Base-by-base conservation (phyloP, 2,113 vertebrate species). In the Oncorhynchus clarkii region DNA sequence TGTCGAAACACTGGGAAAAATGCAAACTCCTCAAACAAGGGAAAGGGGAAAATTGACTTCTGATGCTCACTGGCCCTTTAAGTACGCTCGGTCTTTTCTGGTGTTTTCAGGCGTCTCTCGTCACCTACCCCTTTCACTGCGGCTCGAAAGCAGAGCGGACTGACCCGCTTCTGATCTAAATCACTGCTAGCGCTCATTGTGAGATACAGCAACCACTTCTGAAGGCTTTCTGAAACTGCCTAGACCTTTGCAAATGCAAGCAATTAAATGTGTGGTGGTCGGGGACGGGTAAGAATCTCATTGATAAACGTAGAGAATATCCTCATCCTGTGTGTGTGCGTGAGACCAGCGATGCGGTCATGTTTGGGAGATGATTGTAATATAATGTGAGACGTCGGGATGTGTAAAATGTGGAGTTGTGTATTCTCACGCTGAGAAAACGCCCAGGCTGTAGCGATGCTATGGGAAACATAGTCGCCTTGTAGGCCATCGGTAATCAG, bases 221-320 rank as follows among this genome's bases (percentile, higher is more conserved):
- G 31, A 68, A 82, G 67, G 67, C 67, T 81, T 68, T 77, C 45
- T 65, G 67, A 86, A 78, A 78, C 70, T 82, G 79, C 64, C 74
- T 78, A 76, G 80, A 78, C 48, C 66, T 76, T 86, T 70, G 71
- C 80, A 88, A 87, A 94, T 94, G 93, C 93, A 94, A 80, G 93
- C 93, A 11, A 94, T 94, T 75, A 94, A 94, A 89, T 94, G 93
- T 67, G 93, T 94, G 90, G 93, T 94, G 79, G 93, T 94, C 45
- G 93, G 93, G 82, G 93, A 94, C 89, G 93, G 93, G 93, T 94
- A 86, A 94, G 93, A 77, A 31, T 59, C 31, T 49, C 7, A 45
- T 67, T 73, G 3, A 12, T 54, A 14, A 5, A 8, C 13, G 49
- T 1, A 1, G 24, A 24, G 24, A 29, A 6, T 75, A 73, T 66